A percentile compares a stretch with the other conserved stretches of the same genome.
Evolutionary conservation across 2,797 vertebrate genomes (phyloP).

Genomic region (Emydoidea blandingii): DNA sequence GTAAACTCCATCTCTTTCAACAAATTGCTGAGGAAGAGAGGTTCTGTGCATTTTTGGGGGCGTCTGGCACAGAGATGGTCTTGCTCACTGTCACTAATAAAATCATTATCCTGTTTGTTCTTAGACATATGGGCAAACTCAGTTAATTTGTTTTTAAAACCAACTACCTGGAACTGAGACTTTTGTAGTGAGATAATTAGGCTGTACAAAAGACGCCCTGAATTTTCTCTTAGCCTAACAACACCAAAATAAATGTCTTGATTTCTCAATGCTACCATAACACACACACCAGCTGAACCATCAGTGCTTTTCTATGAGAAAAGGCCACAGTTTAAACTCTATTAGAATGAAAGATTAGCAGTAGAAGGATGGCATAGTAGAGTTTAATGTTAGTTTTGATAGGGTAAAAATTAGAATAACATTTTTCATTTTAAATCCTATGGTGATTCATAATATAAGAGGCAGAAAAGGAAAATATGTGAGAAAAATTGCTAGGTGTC

Average conservation of each 20-base stretch:
- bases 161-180: slow-evolving; percentile 7
- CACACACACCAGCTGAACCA: neutral
- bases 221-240: neutral
- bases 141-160: slow-evolving; percentile 3
- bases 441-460: neutral
- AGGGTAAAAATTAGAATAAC: neutral
- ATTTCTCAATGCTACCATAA: neutral
- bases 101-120: slow-evolving; percentile 33
- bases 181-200: slow-evolving; percentile 10
- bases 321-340: neutral
- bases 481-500: too few species aligned
- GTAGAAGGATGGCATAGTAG: neutral
- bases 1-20: slow-evolving; percentile 54
- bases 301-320: neutral
- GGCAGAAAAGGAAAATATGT: neutral
- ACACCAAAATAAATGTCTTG: slow-evolving; percentile 20
- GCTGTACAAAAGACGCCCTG: neutral
- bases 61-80: neutral
- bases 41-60: neutral
- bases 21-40: slow-evolving; percentile 46
- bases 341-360: neutral
- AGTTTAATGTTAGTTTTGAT: neutral
- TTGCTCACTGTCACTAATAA: slow-evolving; percentile 27
- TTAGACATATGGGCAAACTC: slow-evolving; percentile 39
- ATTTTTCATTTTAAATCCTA: neutral